Evolutionary conservation across 2,888 invertebrate genomes (phyloP).

Genomic region (Dorcus hopei): DNA sequence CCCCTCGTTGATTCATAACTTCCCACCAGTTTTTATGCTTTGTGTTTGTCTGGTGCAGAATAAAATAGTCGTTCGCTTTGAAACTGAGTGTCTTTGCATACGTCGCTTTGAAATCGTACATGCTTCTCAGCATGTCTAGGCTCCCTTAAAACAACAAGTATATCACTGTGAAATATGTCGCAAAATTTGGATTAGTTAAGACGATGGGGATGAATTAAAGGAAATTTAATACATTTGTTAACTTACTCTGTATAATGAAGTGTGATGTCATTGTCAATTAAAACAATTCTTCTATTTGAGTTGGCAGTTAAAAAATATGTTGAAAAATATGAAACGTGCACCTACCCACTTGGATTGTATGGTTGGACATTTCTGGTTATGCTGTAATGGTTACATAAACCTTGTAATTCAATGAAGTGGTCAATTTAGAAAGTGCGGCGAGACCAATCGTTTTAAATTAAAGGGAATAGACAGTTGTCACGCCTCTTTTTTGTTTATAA

Average conservation of each 20-base stretch:
- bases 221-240: background rate
- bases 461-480: slow-evolving; percentile 11
- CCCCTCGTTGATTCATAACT: slow-evolving; percentile 77
- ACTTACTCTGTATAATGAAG: background rate
- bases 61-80: slow-evolving; percentile 75
- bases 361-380: slow-evolving; percentile 14
- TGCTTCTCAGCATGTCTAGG: slow-evolving; percentile 77
- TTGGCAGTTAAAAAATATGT: background rate
- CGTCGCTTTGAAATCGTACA: slow-evolving; percentile 82
- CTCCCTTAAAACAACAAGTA: slow-evolving; percentile 52
- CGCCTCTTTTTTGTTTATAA: slow-evolving; percentile 21
- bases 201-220: background rate
- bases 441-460: slow-evolving; percentile 15
- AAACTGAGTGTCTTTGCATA: slow-evolving; percentile 81
- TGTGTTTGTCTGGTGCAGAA: slow-evolving; percentile 72
- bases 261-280: background rate
- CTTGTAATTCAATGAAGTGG: slow-evolving; percentile 4
- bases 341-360: slow-evolving; percentile 14
- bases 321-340: background rate
- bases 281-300: background rate
- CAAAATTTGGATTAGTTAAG: background rate
- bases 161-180: background rate
- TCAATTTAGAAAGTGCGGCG: slow-evolving; percentile 13
- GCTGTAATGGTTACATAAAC: slow-evolving; percentile 2
- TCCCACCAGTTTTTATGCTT: slow-evolving; percentile 88